Evolutionary conservation across 2,888 invertebrate species (phyloP), one percentile per base, ranked within the genome.

Genomic region (Tubulanus polymorphus): DNA sequence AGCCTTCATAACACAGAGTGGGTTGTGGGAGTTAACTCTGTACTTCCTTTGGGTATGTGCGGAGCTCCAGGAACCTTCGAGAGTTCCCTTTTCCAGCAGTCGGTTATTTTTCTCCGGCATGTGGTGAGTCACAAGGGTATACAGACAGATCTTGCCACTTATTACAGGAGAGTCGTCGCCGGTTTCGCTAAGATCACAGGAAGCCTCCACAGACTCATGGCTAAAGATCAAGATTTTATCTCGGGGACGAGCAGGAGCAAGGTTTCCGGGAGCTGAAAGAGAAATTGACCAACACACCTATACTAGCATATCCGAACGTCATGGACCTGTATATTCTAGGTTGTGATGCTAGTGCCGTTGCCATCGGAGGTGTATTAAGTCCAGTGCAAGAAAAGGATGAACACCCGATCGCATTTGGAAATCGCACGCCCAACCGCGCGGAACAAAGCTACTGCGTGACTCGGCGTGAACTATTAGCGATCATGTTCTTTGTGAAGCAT

Each of bases 31-130:
- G n/a, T n/a, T n/a, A n/a, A n/a, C n/a, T n/a, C n/a, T n/a, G n/a
- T n/a, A n/a, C n/a, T n/a, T n/a, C n/a, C n/a, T n/a, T n/a, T n/a
- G n/a, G n/a, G n/a, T n/a, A n/a, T n/a, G n/a, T 32, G 35, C 35
- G 35, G 35, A 32, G 35, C 35, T 32, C 35, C 35, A 10, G n/a
- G 35, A 12, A 32, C 35, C 10, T 32, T 32, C 32, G 49, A 54
- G 50, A 41, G 56, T 32, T 1, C 12, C 37, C 37, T 56, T 10
- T 53, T 56, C 28, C 29, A 27, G 18, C 28, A 53, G 6, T 45
- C 48, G 37, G 49, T 53, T 12, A 15, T 30, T 6, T 57, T 32
- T 35, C 41, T 57, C 12, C 53, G 56, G 6, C 48, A 56, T 35
- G 53, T 53, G 2, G 53, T 56, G 18, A 47, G 48, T n/a, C 23